These are phyloP conservation scores for Pangasius macronema DNA, from an alignment of 2,797 vertebrate genomes.

Conservation along the genomic window DNA sequence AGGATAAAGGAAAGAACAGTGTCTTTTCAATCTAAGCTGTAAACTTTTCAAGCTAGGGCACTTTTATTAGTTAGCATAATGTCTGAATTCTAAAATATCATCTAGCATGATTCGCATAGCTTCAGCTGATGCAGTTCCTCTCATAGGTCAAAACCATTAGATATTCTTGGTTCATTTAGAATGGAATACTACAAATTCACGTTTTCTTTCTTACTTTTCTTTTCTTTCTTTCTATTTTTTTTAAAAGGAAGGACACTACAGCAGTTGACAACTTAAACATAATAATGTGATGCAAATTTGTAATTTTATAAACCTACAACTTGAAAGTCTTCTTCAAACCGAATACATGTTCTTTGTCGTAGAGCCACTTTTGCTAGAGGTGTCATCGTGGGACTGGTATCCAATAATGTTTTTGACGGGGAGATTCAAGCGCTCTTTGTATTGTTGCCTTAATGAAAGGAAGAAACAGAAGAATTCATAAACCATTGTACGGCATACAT, in stretches of 20 bases:
- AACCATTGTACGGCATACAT: background rate
- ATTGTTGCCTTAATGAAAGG: slow-evolving; percentile 70
- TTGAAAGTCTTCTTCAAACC: slow-evolving; percentile 74
- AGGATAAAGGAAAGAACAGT: slow-evolving; percentile 55
- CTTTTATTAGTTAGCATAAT: slow-evolving; percentile 65
- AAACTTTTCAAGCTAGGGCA: slow-evolving; percentile 60
- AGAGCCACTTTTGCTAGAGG: slow-evolving; percentile 86
- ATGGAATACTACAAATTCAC: slow-evolving; percentile 64
- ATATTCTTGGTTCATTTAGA: slow-evolving; percentile 42
- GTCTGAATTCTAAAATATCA: slow-evolving; percentile 66
- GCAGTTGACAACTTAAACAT: slow-evolving; percentile 76
- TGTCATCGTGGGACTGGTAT: slow-evolving; percentile 86
- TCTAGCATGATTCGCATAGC: slow-evolving; percentile 59
- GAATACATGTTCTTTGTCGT: slow-evolving; percentile 86
- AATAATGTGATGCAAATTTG: slow-evolving; percentile 73
- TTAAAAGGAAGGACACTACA: slow-evolving; percentile 78
- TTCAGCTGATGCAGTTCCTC: slow-evolving; percentile 51
- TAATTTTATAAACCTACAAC: slow-evolving; percentile 80
- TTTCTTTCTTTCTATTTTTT: slow-evolving; percentile 57
- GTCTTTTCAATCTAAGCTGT: slow-evolving; percentile 60
- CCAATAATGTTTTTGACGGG: slow-evolving; percentile 76
- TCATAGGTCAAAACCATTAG: slow-evolving; percentile 40
- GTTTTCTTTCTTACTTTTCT: slow-evolving; percentile 54
- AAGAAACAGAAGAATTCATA: background rate
- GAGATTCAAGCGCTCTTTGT: slow-evolving; percentile 81